These are phyloP conservation scores for Venustoraphidia nigricollis DNA, from an alignment of 2,888 invertebrate genomes.

Conservation along the genomic window DNA sequence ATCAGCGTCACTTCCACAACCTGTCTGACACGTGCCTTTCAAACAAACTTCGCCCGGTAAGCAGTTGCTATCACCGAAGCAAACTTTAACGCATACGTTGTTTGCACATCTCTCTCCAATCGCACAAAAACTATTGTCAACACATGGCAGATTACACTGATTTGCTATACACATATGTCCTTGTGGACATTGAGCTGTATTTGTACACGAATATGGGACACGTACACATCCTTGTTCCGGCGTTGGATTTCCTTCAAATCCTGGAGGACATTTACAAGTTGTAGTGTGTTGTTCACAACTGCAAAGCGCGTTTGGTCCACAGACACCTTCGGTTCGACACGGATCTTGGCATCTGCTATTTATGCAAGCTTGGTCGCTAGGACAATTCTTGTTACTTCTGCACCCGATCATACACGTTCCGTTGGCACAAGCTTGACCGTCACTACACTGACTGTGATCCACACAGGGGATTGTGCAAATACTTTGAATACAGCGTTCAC, in stretches of 20 bases:
- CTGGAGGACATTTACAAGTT: conserved; percentile 65
- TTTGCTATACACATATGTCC: conserved; percentile 65
- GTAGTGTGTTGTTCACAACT: conserved; percentile 57
- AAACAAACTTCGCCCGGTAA: conserved; percentile 78
- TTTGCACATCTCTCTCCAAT: conserved; percentile 71
- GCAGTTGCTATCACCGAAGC: conserved; percentile 81
- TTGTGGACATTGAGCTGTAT: conserved; percentile 55
- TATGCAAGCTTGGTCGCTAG: conserved; percentile 60
- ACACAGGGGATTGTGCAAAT: conserved; percentile 67
- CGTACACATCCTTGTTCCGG: conserved; percentile 82
- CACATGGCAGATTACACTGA: conserved; percentile 65
- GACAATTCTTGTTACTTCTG: conserved; percentile 68
- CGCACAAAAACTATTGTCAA: conserved; percentile 57
- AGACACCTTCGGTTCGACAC: conserved; percentile 56
- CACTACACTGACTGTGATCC: conserved; percentile 65
- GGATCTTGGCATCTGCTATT: conserved; percentile 76
- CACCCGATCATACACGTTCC: conserved; percentile 74
- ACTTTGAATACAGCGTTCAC: conserved; percentile 63
- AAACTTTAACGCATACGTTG: conserved; percentile 67
- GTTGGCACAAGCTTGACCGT: conserved; percentile 63
- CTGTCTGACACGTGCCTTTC: conserved; percentile 62
- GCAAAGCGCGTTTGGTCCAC: conserved; percentile 76
- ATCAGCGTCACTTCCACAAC: conserved; percentile 68
- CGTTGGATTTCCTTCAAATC: conserved; percentile 75
- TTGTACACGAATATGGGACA: conserved; percentile 53